Evolutionary conservation across 2,888 invertebrate genomes (phyloP).

Genomic region (Drosophila sordidapex): DNA sequence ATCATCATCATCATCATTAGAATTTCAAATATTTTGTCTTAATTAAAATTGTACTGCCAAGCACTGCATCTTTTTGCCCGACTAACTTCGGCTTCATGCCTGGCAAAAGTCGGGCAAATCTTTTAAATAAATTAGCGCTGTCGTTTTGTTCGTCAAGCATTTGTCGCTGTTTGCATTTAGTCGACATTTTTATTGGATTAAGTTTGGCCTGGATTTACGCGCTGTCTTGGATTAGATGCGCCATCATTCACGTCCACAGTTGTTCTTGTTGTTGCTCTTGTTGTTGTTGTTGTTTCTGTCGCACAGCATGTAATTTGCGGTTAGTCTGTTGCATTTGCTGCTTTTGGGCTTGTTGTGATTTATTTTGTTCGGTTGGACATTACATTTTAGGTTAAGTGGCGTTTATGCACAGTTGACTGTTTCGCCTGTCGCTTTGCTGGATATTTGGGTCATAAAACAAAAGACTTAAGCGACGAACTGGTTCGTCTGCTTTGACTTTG

Average conservation of each 20-base stretch:
- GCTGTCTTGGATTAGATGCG: conserved; percentile 61
- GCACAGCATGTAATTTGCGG: conserved; percentile 72
- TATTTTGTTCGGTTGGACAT: conserved; percentile 63
- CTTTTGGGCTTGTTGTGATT: conserved; percentile 64
- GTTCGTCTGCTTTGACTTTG: conserved; percentile 52
- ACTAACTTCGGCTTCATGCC: neutral
- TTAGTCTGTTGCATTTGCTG: conserved; percentile 44
- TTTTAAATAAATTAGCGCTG: conserved; percentile 73
- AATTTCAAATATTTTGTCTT: conserved; percentile 78
- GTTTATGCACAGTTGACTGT: conserved; percentile 64
- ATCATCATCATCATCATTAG: conserved; percentile 23
- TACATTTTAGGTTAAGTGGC: conserved; percentile 70
- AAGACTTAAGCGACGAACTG: conserved; percentile 72
- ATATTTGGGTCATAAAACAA: conserved; percentile 67
- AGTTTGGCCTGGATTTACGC: conserved; percentile 72
- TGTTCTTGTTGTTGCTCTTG: conserved; percentile 8
- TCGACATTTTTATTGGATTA: conserved; percentile 78
- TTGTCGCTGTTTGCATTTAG: conserved; percentile 75
- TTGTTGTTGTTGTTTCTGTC: conserved; percentile 28
- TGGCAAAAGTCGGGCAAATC: conserved; percentile 66
- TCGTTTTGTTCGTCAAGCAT: conserved; percentile 71
- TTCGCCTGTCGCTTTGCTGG: conserved; percentile 45
- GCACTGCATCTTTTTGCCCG: conserved; percentile 13
- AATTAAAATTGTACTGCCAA: conserved; percentile 66
- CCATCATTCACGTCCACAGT: conserved; percentile 61